These are phyloP conservation scores for Phoenoteleia sp. DNA, from an alignment of 2,888 invertebrate genomes.

Conservation along the genomic window DNA sequence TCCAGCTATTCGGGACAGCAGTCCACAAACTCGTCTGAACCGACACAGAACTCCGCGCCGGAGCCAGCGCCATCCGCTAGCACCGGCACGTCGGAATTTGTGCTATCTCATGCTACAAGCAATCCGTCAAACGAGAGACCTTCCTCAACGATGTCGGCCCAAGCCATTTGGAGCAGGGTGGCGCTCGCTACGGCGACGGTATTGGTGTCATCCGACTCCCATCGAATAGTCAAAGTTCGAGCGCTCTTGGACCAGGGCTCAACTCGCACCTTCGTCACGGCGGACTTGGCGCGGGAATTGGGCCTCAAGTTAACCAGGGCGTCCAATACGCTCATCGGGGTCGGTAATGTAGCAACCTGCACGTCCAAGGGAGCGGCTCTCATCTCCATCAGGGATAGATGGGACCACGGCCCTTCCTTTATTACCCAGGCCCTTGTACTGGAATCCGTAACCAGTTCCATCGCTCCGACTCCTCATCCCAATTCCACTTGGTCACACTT, in stretches of 20 bases:
- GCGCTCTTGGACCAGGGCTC: slow-evolving; percentile 29
- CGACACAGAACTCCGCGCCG: no score
- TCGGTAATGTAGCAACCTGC: neutral
- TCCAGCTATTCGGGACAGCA: no score
- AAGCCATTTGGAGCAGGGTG: neutral
- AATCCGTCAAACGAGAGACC: no score
- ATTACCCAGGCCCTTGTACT: neutral
- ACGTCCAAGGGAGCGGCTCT: neutral
- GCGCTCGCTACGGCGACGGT: slow-evolving; percentile 34
- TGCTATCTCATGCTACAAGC: no score
- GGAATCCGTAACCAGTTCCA: neutral
- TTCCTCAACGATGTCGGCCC: no score
- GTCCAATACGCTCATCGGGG: neutral
- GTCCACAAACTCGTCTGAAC: no score
- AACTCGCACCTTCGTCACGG: neutral
- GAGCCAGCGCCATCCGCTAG: no score
- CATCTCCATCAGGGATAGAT: neutral
- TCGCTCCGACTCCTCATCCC: neutral
- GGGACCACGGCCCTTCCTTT: neutral
- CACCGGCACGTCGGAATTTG: no score
- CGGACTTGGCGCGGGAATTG: neutral
- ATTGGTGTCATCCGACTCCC: neutral
- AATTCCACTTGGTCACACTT: neutral
- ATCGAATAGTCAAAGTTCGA: neutral
- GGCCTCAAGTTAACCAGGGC: neutral